Evolutionary conservation across 2,113 vertebrate species (phyloP), one percentile per base, ranked within the genome.

Genomic region (Oreocharis arfaki): DNA sequence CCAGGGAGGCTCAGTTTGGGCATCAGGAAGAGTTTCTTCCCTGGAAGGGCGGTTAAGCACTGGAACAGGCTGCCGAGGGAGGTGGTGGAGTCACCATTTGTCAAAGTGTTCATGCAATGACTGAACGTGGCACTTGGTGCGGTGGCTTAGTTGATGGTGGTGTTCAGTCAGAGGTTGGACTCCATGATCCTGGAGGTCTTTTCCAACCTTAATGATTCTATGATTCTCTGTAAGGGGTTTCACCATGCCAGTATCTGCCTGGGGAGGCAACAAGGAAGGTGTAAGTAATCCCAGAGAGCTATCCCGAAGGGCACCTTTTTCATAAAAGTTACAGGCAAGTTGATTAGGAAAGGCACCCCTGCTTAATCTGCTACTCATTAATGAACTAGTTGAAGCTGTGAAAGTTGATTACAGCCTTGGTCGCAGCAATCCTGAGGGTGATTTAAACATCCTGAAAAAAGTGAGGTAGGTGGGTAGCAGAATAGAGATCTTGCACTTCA

Each of bases 401-500:
- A 53, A 77, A 39, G 41, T 0, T 60, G 33, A 52, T 71, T 55
- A 50, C 47, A 79, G 57, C 35, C 39, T 55, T 53, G 46, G 37
- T 47, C 16, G 10, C 69, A 64, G 28, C 42, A 56, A 7, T 27
- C 24, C 8, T 5, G 12, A 69, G 12, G 10, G 39, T 23, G 26
- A 86, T 16, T 50, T 5, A 76, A 64, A 70, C 27, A 49, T 53
- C n/a, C 28, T 69, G 19, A 84, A 86, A 89, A n/a, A 78, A 79
- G 16, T 4, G 8, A 90, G 35, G 11, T 7, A 53, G n/a, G 24
- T 41, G 60, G 32, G 47, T 13, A 70, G 49, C 17, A 61, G 65
- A 84, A 71, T 0, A 71, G 27, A 35, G 13, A 61, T 41, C 35
- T 5, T n/a, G 17, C 69, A 57, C 28, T 86, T 88, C 0, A 0